These are phyloP conservation scores for Melanotaenia duboulayi DNA, from an alignment of 2,113 vertebrate genomes.

Conservation along the genomic window DNA sequence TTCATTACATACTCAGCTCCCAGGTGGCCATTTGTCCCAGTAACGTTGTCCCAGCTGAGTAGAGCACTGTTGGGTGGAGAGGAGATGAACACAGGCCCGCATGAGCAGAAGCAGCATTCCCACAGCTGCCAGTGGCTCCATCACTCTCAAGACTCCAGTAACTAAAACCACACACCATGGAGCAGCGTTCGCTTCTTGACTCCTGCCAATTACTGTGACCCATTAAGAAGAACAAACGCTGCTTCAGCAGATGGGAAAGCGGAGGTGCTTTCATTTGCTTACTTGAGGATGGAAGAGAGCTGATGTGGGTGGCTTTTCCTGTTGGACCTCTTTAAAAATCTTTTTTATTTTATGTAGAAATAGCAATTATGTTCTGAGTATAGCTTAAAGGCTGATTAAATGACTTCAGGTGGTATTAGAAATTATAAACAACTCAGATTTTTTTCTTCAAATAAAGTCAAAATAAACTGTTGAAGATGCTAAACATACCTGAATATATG, in stretches of 20 bases:
- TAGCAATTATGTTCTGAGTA: neutral
- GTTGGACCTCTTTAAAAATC: neutral
- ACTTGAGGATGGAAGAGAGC: conserved; percentile 30
- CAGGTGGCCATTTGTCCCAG: conserved; percentile 68
- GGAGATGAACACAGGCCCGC: conserved; percentile 44
- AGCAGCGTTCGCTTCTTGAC: conserved; percentile 76
- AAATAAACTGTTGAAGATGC: no score
- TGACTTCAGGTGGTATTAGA: neutral
- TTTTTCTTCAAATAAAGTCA: no score
- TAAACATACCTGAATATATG: no score
- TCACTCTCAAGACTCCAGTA: conserved; percentile 81
- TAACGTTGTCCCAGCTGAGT: conserved; percentile 61
- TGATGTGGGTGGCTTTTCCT: conserved; percentile 16
- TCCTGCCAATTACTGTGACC: conserved; percentile 84
- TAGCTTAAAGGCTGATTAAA: neutral
- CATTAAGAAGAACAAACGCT: conserved; percentile 80
- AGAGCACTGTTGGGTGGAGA: conserved; percentile 31
- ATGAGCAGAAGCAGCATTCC: conserved; percentile 25
- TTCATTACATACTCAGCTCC: conserved; percentile 60
- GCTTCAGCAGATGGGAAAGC: conserved; percentile 82
- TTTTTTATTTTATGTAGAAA: neutral
- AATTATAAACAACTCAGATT: neutral
- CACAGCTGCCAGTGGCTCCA: conserved; percentile 71
- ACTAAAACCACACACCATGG: conserved; percentile 64
- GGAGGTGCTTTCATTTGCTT: conserved; percentile 66